phyloP scores from a whole-genome alignment of 2,797 vertebrate species.

The Vipera latastei region DNA sequence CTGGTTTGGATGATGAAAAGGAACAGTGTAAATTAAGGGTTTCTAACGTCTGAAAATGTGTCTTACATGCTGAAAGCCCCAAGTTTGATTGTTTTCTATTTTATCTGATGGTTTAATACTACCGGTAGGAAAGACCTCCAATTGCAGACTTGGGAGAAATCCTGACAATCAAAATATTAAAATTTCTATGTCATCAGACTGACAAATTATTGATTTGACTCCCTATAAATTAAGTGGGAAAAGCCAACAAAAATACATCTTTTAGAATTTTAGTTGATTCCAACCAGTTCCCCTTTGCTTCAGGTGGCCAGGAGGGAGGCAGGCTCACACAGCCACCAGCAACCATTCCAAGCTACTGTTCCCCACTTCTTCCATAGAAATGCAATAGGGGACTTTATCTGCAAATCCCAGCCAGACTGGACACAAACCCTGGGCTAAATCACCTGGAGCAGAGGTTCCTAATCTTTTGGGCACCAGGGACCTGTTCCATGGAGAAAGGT shows the following conservation, averaged over 20 bases:
- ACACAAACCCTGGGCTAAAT: not conserved
- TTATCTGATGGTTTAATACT: not conserved
- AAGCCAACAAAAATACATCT: not conserved
- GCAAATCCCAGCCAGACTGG: not conserved
- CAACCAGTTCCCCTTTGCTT: not conserved
- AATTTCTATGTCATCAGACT: not conserved
- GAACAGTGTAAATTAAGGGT: not conserved
- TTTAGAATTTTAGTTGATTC: not conserved
- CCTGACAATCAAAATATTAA: not conserved
- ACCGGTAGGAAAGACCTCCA: not conserved
- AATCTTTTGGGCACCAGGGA: no score
- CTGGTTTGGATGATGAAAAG: not conserved
- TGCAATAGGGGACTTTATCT: not conserved
- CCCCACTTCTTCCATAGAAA: not conserved
- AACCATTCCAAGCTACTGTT: not conserved
- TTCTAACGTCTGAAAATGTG: not conserved
- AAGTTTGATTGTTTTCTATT: not conserved
- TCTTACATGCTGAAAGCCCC: not conserved
- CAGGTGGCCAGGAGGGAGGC: not conserved
- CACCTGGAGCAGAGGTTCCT: not conserved
- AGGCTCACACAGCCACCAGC: not conserved
- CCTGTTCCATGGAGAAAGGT: no score
- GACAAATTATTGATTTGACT: not conserved
- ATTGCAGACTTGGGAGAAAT: not conserved
- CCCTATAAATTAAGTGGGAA: not conserved